Base-by-base conservation (phyloP, 2,113 vertebrate species). In the Sylvia atricapilla region DNA sequence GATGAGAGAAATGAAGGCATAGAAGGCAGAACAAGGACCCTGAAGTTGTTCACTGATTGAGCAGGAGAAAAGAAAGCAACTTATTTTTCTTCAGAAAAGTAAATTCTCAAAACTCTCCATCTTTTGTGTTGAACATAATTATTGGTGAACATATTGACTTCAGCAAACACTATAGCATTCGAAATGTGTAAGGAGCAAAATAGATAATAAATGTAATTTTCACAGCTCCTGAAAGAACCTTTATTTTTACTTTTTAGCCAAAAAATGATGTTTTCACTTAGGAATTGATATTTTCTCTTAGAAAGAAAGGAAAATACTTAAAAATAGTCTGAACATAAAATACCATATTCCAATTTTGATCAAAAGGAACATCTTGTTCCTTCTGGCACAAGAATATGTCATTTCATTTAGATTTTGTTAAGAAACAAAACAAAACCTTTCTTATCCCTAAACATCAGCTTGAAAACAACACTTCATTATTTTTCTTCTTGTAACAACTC, bases 361-460 rank as follows among this genome's bases (percentile, higher is more conserved):
- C 30, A 59, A 66, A 97, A 90, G 82, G 79, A 84, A 89, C 64
- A 47, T 80, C 86, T 64, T 92, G 33, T 86, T 96, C 64, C 31
- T 70, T 89, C 35, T 64, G 66, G 56, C 52, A 75, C 6, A 55
- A 47, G 64, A 92, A 89, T 52, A 8, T 67, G 60, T 35, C 12
- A 67, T 77, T 86, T 67, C 59, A 67, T 94, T 93, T 41, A 60
- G 56, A 74, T 92, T 92, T 89, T 74, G 17, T 68, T 84, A 77
- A 88, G 90, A 66, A 93, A 81, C 20, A 84, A 90, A 84, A 77
- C 27, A 60, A 84, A 93, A 63, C 35, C 52, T 89, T 84, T 86
- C 44, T 80, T 78, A 78, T 84, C 41, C 50, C 47, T 84, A 74
- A 92, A 77, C 59, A 93, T 52, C 63, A 77, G 1, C 46, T 90